Conservation (phyloP, 2,797 vertebrate genomes). For the Glyptemys insculpta region DNA sequence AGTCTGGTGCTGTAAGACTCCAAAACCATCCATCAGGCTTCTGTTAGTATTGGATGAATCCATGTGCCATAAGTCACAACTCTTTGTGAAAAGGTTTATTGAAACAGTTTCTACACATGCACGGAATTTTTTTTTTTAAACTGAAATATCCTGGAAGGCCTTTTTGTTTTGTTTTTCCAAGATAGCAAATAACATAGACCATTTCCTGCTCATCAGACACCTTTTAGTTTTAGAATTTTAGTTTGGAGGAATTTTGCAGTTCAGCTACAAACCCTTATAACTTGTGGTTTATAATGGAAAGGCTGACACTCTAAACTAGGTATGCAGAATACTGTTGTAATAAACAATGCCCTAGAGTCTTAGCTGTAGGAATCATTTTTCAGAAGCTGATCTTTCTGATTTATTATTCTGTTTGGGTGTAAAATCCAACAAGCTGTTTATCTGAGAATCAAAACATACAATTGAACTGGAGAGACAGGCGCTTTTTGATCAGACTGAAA, state of each 20-base stretch:
- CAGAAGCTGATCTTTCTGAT: not conserved
- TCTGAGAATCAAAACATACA: not conserved
- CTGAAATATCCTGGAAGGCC: not conserved
- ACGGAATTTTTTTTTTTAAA: not conserved
- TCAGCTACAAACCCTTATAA: not conserved
- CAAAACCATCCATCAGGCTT: not conserved
- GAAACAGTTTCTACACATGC: not conserved
- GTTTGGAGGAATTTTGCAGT: not conserved
- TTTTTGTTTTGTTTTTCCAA: not conserved
- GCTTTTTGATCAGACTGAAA: not conserved
- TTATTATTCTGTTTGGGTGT: not conserved
- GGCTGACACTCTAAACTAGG: not conserved
- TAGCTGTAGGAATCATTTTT: not conserved
- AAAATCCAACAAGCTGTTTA: not conserved
- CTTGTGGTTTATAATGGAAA: not conserved
- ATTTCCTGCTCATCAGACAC: not conserved
- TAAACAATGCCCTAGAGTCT: not conserved
- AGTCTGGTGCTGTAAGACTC: not conserved
- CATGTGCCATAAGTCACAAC: not conserved
- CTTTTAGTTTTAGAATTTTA: not conserved
- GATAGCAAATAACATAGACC: accelerated
- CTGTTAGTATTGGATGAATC: not conserved
- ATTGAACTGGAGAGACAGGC: not conserved
- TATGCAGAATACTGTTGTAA: not conserved
- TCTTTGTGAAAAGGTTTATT: not conserved